A percentile compares a stretch with the other conserved stretches of the same genome.
phyloP scores from a whole-genome alignment of 2,888 invertebrate species.

The Morpho achilles region DNA sequence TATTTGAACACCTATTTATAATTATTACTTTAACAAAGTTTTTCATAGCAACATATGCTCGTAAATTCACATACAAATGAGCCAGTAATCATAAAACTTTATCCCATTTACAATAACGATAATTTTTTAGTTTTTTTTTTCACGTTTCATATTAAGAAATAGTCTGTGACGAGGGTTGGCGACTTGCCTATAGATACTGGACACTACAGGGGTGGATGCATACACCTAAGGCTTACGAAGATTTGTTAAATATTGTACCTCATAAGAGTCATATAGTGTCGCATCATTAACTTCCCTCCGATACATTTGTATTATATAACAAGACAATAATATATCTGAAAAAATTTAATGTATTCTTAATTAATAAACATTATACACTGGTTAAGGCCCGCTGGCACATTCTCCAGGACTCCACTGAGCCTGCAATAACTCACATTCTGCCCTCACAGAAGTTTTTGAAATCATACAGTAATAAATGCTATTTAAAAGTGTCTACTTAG shows the following conservation, averaged over 20 bases:
- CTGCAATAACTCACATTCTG: conserved; percentile 47
- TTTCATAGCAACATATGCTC: conserved; percentile 63
- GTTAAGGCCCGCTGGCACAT: conserved; percentile 66
- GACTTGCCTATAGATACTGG: conserved; percentile 35
- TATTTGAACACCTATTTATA: conserved; percentile 76
- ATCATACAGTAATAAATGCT: conserved; percentile 44
- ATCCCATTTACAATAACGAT: conserved; percentile 75
- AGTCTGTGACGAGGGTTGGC: conserved; percentile 38
- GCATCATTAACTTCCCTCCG: conserved; percentile 60
- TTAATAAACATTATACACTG: conserved; percentile 75
- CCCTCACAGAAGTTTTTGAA: conserved; percentile 57
- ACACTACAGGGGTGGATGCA: conserved; percentile 57
- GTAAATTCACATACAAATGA: conserved; percentile 67
- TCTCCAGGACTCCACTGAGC: conserved; percentile 51
- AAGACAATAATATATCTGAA: conserved; percentile 80
- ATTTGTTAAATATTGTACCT: conserved; percentile 52
- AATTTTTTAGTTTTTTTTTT: conserved; percentile 54
- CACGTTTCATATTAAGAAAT: conserved; percentile 55
- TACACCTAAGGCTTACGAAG: conserved; percentile 70
- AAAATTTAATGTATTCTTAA: conserved; percentile 76
- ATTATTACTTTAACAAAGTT: conserved; percentile 72
- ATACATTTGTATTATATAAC: conserved; percentile 79
- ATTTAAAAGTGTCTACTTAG: conserved; percentile 53
- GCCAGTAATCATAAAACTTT: conserved; percentile 73
- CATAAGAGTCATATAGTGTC: conserved; percentile 55